Conservation (phyloP, 1,140 invertebrate species). For the Harlomillsia oculata region DNA sequence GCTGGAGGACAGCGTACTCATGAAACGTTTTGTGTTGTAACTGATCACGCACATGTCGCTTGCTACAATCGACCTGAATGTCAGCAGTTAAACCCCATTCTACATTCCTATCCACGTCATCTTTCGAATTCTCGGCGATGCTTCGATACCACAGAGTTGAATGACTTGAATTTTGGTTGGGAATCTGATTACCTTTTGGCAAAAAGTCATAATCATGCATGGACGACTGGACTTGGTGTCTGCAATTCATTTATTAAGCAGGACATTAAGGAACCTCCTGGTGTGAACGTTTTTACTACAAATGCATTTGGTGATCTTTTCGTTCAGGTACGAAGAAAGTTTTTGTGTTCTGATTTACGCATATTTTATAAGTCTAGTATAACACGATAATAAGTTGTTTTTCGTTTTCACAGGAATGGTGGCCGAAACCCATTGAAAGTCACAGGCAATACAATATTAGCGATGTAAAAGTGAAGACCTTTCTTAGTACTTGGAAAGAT, state of each 20-base stretch:
- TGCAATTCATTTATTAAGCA: background rate
- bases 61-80: conserved; percentile 23
- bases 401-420: conserved; percentile 24
- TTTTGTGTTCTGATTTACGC: background rate
- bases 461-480: conserved; percentile 3
- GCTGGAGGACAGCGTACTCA: conserved; percentile 13
- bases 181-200: conserved; percentile 3
- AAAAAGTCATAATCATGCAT: conserved; percentile 21
- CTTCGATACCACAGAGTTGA: background rate
- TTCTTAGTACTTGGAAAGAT: conserved; percentile 9
- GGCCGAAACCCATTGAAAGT: conserved; percentile 1
- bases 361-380: background rate
- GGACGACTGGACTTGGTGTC: conserved; percentile 26
- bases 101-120: conserved; percentile 25
- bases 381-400: background rate
- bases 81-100: conserved; percentile 23
- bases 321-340: conserved; percentile 19
- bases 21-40: conserved; percentile 14
- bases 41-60: conserved; percentile 21
- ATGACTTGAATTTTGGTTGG: conserved; percentile 1
- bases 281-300: conserved; percentile 8
- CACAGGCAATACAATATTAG: background rate
- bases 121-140: conserved; percentile 23
- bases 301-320: conserved; percentile 28
- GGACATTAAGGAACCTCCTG: conserved; percentile 2